Evolutionary conservation across 1,140 invertebrate species (phyloP).

Genomic region (Panulirus ornatus): DNA sequence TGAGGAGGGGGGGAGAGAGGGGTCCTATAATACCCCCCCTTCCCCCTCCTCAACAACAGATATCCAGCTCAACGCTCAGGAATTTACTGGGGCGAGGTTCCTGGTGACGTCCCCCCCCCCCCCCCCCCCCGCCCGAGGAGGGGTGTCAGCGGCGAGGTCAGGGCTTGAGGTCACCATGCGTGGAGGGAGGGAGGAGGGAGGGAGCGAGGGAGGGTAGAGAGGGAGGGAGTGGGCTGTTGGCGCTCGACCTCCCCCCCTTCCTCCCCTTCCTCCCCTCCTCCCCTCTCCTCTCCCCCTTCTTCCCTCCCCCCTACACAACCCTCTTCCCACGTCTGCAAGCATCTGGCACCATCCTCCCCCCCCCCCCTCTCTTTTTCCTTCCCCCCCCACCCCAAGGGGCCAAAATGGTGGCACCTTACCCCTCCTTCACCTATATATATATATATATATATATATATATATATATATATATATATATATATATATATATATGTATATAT

Average conservation of each 20-base stretch:
- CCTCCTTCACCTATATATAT: too few relatives aligned
- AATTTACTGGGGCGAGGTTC: too few relatives aligned
- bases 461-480: too few relatives aligned
- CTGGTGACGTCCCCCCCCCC: too few relatives aligned
- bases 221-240: not conserved
- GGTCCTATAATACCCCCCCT: not conserved
- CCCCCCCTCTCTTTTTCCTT: not conserved
- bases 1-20: not conserved
- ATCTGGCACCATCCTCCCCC: not conserved
- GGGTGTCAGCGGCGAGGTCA: not conserved
- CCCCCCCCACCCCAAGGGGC: not conserved
- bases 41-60: not conserved
- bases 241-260: not conserved
- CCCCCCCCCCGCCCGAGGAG: too few relatives aligned
- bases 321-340: not conserved
- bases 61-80: not conserved
- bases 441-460: too few relatives aligned
- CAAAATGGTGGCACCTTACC: not conserved
- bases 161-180: not conserved
- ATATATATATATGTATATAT: too few relatives aligned
- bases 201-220: not conserved
- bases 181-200: not conserved
- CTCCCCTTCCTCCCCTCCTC: not conserved
- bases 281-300: not conserved
- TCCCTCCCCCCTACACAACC: not conserved